phyloP scores from a whole-genome alignment of 2,113 vertebrate species.

The Silurus glanis region DNA sequence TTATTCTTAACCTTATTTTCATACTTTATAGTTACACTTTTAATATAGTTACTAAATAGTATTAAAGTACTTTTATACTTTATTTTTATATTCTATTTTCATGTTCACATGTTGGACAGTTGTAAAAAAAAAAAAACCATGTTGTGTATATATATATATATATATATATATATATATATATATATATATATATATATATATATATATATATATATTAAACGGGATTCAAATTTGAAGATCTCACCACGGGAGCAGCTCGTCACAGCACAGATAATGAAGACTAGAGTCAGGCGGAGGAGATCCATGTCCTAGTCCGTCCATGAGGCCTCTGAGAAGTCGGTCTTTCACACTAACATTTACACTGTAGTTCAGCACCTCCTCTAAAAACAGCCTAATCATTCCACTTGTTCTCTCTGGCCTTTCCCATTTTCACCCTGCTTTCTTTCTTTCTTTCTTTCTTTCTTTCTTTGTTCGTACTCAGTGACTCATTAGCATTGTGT shows the following conservation, averaged over 20 bases:
- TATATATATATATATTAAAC: too few species aligned
- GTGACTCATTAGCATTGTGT: constrained; percentile 57
- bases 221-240: background rate
- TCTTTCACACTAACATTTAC: background rate
- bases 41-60: too few species aligned
- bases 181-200: too few species aligned
- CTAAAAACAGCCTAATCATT: background rate
- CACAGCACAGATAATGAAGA: constrained; percentile 47
- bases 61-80: too few species aligned
- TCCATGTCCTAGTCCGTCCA: constrained; percentile 30
- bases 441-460: background rate
- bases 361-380: background rate
- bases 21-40: too few species aligned
- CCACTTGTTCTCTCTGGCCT: background rate
- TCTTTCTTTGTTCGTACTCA: constrained; percentile 20
- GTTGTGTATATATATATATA: too few species aligned
- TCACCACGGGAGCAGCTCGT: constrained; percentile 48
- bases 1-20: too few species aligned
- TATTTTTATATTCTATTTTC: too few species aligned
- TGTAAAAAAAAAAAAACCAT: too few species aligned
- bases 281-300: constrained; percentile 34
- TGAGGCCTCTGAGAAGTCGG: background rate
- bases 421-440: background rate
- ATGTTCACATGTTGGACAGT: too few species aligned
- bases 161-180: too few species aligned